Evolutionary conservation across 2,888 invertebrate genomes (phyloP), one percentile per base, ranked within the genome.

Genomic region (Thyatira batis): DNA sequence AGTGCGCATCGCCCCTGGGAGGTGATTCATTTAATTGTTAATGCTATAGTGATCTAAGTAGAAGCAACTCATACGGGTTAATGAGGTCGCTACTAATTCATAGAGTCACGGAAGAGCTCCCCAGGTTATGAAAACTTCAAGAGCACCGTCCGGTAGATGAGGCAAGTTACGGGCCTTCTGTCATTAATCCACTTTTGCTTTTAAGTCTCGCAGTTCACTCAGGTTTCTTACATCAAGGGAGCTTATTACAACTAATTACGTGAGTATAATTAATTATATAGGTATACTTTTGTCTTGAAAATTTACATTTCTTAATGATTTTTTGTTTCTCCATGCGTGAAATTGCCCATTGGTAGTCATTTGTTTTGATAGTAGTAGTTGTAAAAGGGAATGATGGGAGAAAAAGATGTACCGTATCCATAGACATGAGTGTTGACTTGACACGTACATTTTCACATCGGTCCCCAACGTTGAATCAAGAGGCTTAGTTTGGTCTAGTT

Each of bases 61-160:
- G 72, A 73, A 65, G 64, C 59, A 69, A 77, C 81, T 82, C 80
- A 84, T 87, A 77, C 85, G 84, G 87, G 86, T 87, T 89, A 90
- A 90, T 89, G 87, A 87, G 88, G 84, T 82, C 79, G 69, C 81
- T 76, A 78, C 82, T 87, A 87, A 89, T 87, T 88, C 84, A 87
- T 84, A 81, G 76, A 77, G 81, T 80, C 80, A 81, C 76, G 81
- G 76, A 84, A 81, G 39, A 39, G 39, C 73, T 76, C 77, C 76
- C 73, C 67, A 66, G 71, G 76, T 76, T 83, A 82, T 82, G 80
- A 82, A 83, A 79, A 39, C 39, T 39, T 61, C 68, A 71, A 61
- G 58, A 51, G 50, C 55, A 58, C 57, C 59, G 66, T 69, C 70
- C 67, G 61, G 63, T 65, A 70, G 65, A 77, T 73, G 71, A 69